Percentiles rank a stretch among this genome's conserved stretches.
Conservation (phyloP, 2,888 invertebrate genomes). For the Agelastica alni region DNA sequence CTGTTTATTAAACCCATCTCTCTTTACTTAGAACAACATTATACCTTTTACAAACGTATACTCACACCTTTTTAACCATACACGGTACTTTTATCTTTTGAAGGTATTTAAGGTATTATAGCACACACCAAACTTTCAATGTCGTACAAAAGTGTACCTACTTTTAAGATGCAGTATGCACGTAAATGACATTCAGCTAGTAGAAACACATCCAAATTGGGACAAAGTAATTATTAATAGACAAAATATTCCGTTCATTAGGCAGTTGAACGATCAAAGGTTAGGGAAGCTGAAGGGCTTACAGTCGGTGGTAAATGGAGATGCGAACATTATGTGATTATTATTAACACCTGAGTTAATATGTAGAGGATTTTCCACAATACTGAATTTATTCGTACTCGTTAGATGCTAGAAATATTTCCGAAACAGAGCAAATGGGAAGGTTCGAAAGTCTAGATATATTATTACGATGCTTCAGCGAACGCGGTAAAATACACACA, state of each 20-base stretch:
- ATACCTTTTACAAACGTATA: no score
- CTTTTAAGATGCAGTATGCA: no score
- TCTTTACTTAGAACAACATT: no score
- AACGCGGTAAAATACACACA: slow-evolving; percentile 1
- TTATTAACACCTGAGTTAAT: slow-evolving; percentile 32
- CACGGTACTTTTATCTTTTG: no score
- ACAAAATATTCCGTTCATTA: slow-evolving; percentile 20
- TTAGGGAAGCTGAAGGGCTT: slow-evolving; percentile 19
- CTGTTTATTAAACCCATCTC: no score
- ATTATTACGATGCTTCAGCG: slow-evolving; percentile 8
- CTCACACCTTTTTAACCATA: no score
- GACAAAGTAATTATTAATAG: slow-evolving; percentile 23
- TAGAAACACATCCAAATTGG: no score
- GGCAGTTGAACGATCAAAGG: slow-evolving; percentile 31
- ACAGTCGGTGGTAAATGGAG: slow-evolving; percentile 13
- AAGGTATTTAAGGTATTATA: no score
- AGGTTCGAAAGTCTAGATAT: slow-evolving; percentile 5
- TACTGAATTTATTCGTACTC: slow-evolving; percentile 24
- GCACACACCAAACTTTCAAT: no score
- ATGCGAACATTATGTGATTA: slow-evolving; percentile 29
- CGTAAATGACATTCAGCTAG: no score
- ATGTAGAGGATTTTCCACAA: slow-evolving; percentile 30
- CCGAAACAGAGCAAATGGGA: slow-evolving; percentile 7
- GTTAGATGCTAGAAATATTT: slow-evolving; percentile 20
- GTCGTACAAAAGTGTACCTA: no score